Evolutionary conservation across 1,140 invertebrate genomes (phyloP), one percentile per base, ranked within the genome.

Genomic region (Hydropsyche tenuis): DNA sequence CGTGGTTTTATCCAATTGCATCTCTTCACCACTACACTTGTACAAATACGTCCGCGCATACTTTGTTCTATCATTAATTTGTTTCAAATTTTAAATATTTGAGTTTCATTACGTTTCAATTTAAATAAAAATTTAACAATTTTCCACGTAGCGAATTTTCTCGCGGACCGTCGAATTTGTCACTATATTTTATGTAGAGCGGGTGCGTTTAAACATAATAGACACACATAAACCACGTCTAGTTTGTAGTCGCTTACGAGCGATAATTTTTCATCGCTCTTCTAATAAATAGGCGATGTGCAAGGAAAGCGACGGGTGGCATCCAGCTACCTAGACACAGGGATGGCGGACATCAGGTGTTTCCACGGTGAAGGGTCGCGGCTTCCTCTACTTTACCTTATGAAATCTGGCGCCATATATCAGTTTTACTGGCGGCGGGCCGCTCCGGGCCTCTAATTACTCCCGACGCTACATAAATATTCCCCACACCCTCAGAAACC

Each of bases 391-490:
- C 68, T 70, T 37, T 70, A 70, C 68, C 68, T 70, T 70, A 70
- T 70, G 68, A 70, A 70, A 70, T 70, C 68, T 70, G 68, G 68
- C 68, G 48, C 43, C 68, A 56, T 70, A 70, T 70, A 70, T 70
- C 68, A 70, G 68, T 70, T 70, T 70, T 70, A 70, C 68, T 70
- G 68, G 68, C 68, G 68, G 20, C 68, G 68, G 11, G 68, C 42
- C 68, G 68, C 68, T 46, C 68, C 48, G 48, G 68, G 68, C 48
- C 51, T 70, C 68, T 70, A 70, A 70, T 70, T 70, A 70, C 68
- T 56, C 68, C 51, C 46, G 68, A 70, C 46, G 68, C 68, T 46
- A 70, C 68, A 70, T 70, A 70, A 70, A 70, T 70, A 70, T 70
- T n/a, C 12, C 25, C 27, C 42, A 45, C 25, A 23, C 48, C 42